Conservation (phyloP, 2,113 vertebrate species). For the Trochalopteron elliotii region DNA sequence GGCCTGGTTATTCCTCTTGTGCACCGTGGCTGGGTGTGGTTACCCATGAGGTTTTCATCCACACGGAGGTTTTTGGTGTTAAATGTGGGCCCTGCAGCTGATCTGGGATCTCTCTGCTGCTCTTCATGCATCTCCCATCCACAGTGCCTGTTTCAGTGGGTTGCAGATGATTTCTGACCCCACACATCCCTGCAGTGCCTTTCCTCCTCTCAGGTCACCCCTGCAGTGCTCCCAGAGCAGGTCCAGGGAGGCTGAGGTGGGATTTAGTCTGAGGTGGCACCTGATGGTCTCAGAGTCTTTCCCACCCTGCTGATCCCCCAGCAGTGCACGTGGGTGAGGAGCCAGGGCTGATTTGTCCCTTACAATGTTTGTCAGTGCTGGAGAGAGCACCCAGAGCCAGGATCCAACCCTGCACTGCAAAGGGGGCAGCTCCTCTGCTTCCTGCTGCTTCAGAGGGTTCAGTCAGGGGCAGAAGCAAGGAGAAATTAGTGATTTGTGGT, state of each 20-base stretch:
- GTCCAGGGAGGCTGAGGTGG: accelerated
- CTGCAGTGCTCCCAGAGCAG: accelerated
- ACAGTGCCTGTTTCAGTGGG: accelerated
- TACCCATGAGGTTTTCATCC: accelerated
- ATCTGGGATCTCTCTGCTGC: accelerated
- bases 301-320: neutral
- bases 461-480: neutral
- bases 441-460: neutral
- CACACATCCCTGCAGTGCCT: accelerated
- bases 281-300: accelerated
- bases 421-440: neutral
- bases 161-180: accelerated
- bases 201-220: no score
- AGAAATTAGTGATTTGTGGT: accelerated
- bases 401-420: neutral
- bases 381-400: neutral
- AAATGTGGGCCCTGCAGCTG: neutral
- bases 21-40: accelerated
- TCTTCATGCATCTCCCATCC: accelerated
- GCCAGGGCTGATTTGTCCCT: neutral
- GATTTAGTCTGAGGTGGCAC: accelerated
- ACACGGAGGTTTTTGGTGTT: accelerated
- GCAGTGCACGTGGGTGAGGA: accelerated
- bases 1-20: accelerated
- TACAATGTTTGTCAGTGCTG: accelerated